Base-by-base conservation (phyloP, 2,888 invertebrate species). In the Venusia cambrica region DNA sequence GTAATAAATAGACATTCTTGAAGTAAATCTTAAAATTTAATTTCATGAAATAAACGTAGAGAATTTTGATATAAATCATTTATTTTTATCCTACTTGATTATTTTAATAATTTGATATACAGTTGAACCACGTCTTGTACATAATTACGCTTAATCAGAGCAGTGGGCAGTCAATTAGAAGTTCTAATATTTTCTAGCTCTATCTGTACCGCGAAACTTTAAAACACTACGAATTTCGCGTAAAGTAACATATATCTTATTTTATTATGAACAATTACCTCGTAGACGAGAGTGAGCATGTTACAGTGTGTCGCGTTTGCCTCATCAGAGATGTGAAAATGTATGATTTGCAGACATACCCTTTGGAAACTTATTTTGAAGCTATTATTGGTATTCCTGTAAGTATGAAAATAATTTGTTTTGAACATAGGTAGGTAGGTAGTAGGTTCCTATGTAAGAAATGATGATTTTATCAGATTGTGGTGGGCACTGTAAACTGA, bases 141-240 rank as follows among this genome's bases (percentile, higher is more conserved):
- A 5, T 8, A 9, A 31, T 9, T 15, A 18, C 13, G 12, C 4
- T 15, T 10, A 19, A 19, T 5, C 5, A 4, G 4, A 15, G 3
- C 7, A 20, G 8, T 40, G 9, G 5, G 19, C 6, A 13, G 27
- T 7, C n/a, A 2, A 47, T 38, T 45, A 72, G 75, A 58, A 73
- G 66, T 68, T 81, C 80, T 81, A 80, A 62, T 65, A 72, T 70
- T 79, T 80, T 75, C 60, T 80, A 80, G 61, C 62, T 79, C 74
- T 71, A 74, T 70, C 54, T 31, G 50, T 48, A 45, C 64, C 71
- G 72, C 71, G 66, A 76, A 73, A 51, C 35, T 69, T 68, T 61
- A 59, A 72, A 70, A 54, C 52, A n/a, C n/a, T n/a, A n/a, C 46
- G 13, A 26, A 10, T 21, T 22, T 16, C 11, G 10, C 5, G 7